Base-by-base conservation (phyloP, 1,140 invertebrate genomes). In the Drosophila elegans region DNA sequence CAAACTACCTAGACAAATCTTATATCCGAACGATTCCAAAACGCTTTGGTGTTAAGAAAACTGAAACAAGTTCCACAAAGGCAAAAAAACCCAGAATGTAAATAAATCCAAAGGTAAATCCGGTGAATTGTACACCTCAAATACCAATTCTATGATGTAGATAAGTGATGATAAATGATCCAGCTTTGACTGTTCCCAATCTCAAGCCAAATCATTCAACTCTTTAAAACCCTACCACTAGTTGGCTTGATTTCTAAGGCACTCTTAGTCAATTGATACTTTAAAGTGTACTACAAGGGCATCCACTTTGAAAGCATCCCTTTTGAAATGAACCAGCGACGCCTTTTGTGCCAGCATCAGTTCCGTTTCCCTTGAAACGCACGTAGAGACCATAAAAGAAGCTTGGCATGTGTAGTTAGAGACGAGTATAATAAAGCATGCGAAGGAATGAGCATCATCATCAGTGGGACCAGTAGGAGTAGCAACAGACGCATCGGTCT, bases 371-470 rank as follows among this genome's bases (percentile, higher is more conserved):
- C 7, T 13, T n/a, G 32, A 56, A 62, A 76, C 62, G 54, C 82
- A 86, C 82, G 83, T 86, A 83, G 57, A 73, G 62, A 44, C 71
- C 82, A 74, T 88, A 83, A 86, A 88, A 73, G 64, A 57, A 60
- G 73, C 77, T 74, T 27, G 57, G 45, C 77, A 83, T 77, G 63
- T 80, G 77, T 62, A 73, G 78, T 63, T 56, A 51, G 56, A 21
- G 41, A 55, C 57, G 57, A 69, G 66, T 82, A 63, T 88, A 76
- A 88, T 86, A 88, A 79, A 83, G 79, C 75, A 73, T 52, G 48
- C 51, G 16, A 48, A 67, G 73, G 41, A 76, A 88, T 82, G 78
- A 72, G 82, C 75, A 76, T 71, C 57, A 88, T 52, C 73, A 75
- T 55, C 66, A 51, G 25, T 25, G 25, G 16, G 9, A 51, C 16